A percentile compares a stretch with the other conserved stretches of the same genome.
Conservation (phyloP, 2,113 vertebrate species). For the Lagenorhynchus albirostris region DNA sequence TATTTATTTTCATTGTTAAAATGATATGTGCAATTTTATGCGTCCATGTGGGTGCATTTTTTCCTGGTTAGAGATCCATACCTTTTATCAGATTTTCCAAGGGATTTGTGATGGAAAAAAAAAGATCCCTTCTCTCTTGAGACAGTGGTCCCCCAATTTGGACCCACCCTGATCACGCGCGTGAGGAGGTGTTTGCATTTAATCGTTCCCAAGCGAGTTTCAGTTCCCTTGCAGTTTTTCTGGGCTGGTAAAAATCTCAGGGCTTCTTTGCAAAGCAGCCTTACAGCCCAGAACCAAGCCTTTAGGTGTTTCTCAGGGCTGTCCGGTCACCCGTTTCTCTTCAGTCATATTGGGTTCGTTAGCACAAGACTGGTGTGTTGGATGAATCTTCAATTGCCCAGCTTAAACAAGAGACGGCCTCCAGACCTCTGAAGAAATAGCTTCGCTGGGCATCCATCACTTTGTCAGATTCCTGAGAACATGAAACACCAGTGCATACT, state of each 20-base stretch:
- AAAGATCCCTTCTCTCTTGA: not conserved
- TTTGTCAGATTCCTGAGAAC: constrained; percentile 52
- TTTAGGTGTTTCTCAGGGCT: too few relatives aligned
- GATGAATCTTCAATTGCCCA: not conserved
- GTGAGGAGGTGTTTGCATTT: not conserved
- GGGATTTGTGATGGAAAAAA: not conserved
- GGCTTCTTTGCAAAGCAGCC: not conserved
- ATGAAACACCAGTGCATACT: not conserved
- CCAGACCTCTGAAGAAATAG: constrained; percentile 13
- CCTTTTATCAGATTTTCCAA: not conserved
- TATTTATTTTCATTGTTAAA: not conserved
- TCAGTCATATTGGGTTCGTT: not conserved
- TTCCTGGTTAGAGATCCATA: not conserved
- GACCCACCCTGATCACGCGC: accelerated
- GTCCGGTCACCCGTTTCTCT: not conserved
- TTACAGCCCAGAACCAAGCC: not conserved
- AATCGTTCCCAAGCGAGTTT: not conserved
- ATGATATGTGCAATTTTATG: not conserved
- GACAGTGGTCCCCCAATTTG: not conserved
- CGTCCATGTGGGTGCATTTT: not conserved
- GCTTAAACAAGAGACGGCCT: not conserved
- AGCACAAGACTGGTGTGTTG: not conserved
- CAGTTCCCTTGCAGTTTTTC: not conserved
- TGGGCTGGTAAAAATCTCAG: not conserved
- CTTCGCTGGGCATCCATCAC: constrained; percentile 48